phyloP scores from a whole-genome alignment of 2,888 invertebrate species.

The Sinodicranocentrus sp. region DNA sequence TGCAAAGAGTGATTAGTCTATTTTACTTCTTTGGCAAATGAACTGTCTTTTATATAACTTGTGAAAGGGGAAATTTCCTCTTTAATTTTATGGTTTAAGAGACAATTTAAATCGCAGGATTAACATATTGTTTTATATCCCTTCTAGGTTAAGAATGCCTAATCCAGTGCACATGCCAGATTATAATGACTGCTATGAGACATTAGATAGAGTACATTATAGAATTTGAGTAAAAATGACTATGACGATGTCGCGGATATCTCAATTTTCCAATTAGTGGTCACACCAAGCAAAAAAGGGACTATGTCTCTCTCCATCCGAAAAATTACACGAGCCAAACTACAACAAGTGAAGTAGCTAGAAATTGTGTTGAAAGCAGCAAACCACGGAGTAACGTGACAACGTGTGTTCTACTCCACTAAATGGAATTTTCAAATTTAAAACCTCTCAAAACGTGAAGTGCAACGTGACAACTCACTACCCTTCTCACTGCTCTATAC shows the following conservation, averaged over 20 bases:
- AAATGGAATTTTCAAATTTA: constrained; percentile 44
- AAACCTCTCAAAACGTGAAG: constrained; percentile 45
- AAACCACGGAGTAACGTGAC: constrained; percentile 47
- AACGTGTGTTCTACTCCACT: not conserved
- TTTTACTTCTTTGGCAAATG: no score
- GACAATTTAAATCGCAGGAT: not conserved
- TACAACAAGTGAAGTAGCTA: no score
- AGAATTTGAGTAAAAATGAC: not conserved
- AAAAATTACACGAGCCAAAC: no score
- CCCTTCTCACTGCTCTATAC: not conserved
- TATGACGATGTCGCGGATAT: no score
- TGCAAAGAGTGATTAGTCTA: no score
- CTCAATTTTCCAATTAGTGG: constrained; percentile 27
- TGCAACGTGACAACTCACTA: constrained; percentile 44
- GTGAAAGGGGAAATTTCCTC: not conserved
- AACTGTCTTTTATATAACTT: not conserved
- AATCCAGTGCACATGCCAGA: not conserved
- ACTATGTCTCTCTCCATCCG: no score
- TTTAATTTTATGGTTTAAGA: not conserved
- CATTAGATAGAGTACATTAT: not conserved
- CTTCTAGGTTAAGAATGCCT: not conserved
- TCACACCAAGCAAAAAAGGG: not conserved
- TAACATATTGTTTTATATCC: not conserved
- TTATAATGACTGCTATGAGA: not conserved
- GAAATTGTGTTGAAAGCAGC: not conserved